phyloP scores from a whole-genome alignment of 2,888 invertebrate genomes.

The Sarcophaga caerulescens region DNA sequence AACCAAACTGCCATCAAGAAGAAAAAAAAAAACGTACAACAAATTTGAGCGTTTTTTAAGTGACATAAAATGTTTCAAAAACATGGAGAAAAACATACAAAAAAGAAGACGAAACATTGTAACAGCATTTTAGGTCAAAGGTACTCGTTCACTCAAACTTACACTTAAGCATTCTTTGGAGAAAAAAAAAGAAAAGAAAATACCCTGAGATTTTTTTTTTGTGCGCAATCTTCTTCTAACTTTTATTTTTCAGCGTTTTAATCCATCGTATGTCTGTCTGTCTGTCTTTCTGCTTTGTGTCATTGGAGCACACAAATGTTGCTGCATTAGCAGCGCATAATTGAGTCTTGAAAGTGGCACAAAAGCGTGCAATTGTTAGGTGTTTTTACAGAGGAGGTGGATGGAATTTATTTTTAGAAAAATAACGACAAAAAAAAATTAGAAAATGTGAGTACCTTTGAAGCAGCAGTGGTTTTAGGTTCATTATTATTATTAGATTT shows the following conservation, averaged over 20 bases:
- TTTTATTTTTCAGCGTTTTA: conserved; percentile 4
- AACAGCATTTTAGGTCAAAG: conserved; percentile 51
- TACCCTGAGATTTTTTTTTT: conserved; percentile 20
- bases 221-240: conserved; percentile 9
- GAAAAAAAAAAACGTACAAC: conserved; percentile 15
- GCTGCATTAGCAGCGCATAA: conserved; percentile 56
- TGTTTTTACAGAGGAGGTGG: background rate
- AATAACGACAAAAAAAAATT: conserved; percentile 13
- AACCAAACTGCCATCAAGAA: too few species aligned
- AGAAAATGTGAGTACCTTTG: conserved; percentile 5
- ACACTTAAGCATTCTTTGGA: background rate
- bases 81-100: background rate
- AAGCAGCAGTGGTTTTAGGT: conserved; percentile 30
- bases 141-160: conserved; percentile 26
- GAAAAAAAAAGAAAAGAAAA: background rate
- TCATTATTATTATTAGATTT: conserved; percentile 51
- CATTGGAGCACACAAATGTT: background rate
- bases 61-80: background rate
- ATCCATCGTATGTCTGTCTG: background rate
- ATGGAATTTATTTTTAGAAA: conserved; percentile 2
- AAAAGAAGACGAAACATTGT: background rate
- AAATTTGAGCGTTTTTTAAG: conserved; percentile 24
- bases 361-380: conserved; percentile 58
- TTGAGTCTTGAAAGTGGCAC: conserved; percentile 60
- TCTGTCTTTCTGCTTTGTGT: conserved; percentile 1